These are phyloP conservation scores for Julus scanicus DNA, from an alignment of 2,888 invertebrate genomes.

Conservation along the genomic window DNA sequence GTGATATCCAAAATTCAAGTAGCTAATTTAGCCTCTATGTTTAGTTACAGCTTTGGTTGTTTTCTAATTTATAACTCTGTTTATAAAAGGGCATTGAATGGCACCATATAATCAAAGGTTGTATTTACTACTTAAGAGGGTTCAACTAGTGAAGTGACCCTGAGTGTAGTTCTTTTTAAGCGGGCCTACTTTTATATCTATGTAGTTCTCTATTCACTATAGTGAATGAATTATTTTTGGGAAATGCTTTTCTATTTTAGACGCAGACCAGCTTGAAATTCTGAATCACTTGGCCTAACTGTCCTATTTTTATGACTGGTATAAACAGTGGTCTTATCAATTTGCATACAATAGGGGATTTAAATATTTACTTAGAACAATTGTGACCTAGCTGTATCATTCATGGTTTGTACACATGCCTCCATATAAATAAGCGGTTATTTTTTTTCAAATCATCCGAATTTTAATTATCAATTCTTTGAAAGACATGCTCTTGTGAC, in stretches of 20 bases:
- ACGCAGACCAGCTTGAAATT: neutral
- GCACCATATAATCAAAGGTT: neutral
- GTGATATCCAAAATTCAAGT: neutral
- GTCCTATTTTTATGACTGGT: conserved; percentile 2
- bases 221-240: conserved; percentile 8
- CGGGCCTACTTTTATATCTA: neutral
- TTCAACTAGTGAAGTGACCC: neutral
- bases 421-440: no score
- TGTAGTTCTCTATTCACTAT: neutral
- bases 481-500: no score
- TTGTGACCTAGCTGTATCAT: neutral
- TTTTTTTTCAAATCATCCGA: no score
- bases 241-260: neutral
- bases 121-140: neutral
- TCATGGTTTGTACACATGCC: no score
- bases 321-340: neutral
- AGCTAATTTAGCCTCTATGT: neutral
- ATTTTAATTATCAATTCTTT: no score
- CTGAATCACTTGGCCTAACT: neutral
- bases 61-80: neutral
- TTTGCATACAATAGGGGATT: conserved; percentile 15
- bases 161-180: neutral
- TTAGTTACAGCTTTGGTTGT: neutral
- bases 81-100: neutral
- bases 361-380: conserved; percentile 15